Conservation (phyloP, 2,888 invertebrate genomes). For the Habroteleia sp. region DNA sequence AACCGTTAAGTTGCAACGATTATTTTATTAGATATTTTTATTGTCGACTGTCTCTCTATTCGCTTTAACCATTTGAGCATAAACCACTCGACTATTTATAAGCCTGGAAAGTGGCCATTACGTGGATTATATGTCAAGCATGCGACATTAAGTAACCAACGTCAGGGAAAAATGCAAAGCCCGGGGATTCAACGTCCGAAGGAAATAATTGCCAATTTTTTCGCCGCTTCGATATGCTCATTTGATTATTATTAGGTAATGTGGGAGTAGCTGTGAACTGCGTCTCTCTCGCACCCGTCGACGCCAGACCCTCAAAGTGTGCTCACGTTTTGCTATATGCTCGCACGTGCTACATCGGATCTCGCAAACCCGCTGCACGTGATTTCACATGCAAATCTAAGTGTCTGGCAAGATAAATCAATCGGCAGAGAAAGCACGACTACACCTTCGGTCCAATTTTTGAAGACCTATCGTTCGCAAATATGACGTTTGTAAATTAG, state of each 20-base stretch:
- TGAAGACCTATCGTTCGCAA: constrained; percentile 16
- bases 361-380: constrained; percentile 41
- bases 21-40: constrained; percentile 19
- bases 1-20: neutral
- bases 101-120: constrained; percentile 9
- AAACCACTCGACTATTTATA: constrained; percentile 20
- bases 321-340: constrained; percentile 42
- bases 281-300: constrained; percentile 7
- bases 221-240: constrained; percentile 3
- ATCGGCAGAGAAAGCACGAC: constrained; percentile 53
- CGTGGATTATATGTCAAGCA: constrained; percentile 25
- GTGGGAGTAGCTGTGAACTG: neutral
- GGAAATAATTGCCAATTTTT: constrained; percentile 22
- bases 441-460: constrained; percentile 51
- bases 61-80: constrained; percentile 5
- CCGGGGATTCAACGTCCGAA: neutral
- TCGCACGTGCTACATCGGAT: constrained; percentile 56
- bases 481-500: constrained; percentile 61
- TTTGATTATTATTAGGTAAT: constrained; percentile 21
- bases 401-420: constrained; percentile 52
- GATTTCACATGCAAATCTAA: constrained; percentile 51
- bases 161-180: neutral
- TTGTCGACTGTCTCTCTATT: constrained; percentile 1
- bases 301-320: constrained; percentile 20
- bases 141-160: constrained; percentile 2